Conservation (phyloP, 2,888 invertebrate species). For the Athrips mouffetella region DNA sequence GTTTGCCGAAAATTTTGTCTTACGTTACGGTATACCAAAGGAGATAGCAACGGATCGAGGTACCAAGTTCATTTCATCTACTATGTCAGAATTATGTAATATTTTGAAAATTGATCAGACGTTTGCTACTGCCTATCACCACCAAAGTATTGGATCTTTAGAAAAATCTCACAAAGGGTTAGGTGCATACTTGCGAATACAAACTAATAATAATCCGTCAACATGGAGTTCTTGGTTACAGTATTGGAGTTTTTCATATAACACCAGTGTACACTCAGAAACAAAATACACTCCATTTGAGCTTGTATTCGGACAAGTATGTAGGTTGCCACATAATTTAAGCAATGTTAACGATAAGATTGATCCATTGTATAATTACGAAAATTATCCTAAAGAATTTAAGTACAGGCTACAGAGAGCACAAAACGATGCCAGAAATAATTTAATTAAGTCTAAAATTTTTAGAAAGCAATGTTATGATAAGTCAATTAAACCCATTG, state of each 20-base stretch:
- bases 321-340: slow-evolving; percentile 15
- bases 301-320: slow-evolving; percentile 17
- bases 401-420: too few species aligned
- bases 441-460: slow-evolving; percentile 9
- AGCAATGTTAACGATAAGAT: background rate
- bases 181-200: background rate
- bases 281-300: too few species aligned
- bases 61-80: too few species aligned
- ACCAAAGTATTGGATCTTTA: too few species aligned
- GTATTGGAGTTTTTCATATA: slow-evolving; percentile 11
- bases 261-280: too few species aligned
- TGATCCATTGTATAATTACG: slow-evolving; percentile 18
- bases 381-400: too few species aligned
- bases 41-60: too few species aligned
- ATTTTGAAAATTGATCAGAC: too few species aligned
- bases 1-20: too few species aligned
- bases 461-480: background rate
- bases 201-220: background rate
- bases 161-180: background rate
- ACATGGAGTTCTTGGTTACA: background rate
- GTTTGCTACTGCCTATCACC: too few species aligned
- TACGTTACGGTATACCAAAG: too few species aligned
- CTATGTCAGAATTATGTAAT: too few species aligned
- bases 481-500: background rate
- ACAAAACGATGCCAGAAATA: slow-evolving; percentile 16